These are phyloP conservation scores for Aporophyla nigra DNA, from an alignment of 2,888 invertebrate genomes.

Conservation along the genomic window DNA sequence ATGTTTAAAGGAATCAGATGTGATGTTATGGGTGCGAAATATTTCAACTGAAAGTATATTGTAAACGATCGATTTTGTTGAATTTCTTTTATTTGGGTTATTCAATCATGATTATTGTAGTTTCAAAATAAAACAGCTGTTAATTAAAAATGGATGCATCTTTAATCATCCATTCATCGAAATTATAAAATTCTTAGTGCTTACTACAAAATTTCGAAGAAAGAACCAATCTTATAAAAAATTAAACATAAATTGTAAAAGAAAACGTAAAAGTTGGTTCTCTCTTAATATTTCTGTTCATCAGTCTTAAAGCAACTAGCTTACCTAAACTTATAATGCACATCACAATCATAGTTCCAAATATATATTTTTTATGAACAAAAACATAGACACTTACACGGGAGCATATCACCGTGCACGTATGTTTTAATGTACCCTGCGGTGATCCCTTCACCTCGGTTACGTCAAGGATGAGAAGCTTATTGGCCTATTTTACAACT, in stretches of 20 bases:
- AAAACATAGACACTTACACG: not conserved
- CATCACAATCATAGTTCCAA: constrained; percentile 20
- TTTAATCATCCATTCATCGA: not conserved
- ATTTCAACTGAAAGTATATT: not conserved
- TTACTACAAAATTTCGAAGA: not conserved
- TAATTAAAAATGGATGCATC: not conserved
- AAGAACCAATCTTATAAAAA: not conserved
- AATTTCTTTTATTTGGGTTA: not conserved
- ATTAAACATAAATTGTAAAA: constrained; percentile 6
- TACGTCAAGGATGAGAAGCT: not conserved
- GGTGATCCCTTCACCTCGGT: not conserved
- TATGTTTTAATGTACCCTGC: not conserved
- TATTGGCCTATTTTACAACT: not conserved
- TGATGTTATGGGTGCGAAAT: not conserved
- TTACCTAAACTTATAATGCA: constrained; percentile 12
- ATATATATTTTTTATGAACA: not conserved
- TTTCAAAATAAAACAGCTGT: constrained; percentile 16
- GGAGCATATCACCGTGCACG: not conserved
- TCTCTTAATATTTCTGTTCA: too few relatives aligned
- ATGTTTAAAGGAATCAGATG: too few relatives aligned
- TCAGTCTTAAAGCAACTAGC: not conserved
- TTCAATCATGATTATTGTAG: not conserved
- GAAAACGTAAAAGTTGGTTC: not conserved
- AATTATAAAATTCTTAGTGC: not conserved
- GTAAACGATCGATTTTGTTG: not conserved